Evolutionary conservation across 2,797 vertebrate species (phyloP), one percentile per base, ranked within the genome.

Genomic region (Schizopygopsis malacanthus): DNA sequence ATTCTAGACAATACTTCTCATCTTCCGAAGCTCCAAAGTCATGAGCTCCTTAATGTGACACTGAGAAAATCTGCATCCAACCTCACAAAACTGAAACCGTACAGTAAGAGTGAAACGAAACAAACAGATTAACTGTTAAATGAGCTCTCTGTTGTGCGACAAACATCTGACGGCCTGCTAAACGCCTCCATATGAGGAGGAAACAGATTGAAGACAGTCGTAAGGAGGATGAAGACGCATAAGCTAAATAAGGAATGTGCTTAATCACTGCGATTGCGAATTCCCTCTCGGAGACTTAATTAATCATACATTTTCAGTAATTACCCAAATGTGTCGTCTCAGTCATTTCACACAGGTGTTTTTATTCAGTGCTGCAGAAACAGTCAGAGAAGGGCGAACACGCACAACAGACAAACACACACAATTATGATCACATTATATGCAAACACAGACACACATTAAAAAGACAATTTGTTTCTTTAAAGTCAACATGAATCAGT

Each of bases 221-320:
- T 22, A 28, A 47, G 67, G 81, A 81, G 67, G 81, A 81, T 65
- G 56, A 43, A 83, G 77, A 85, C 82, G 56, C 39, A 50, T 7
- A 79, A 70, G 79, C 79, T 85, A 88, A 79, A 91, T 91, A 85
- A 56, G 85, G 88, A 71, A 89, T 82, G 90, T 77, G 70, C 84
- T 87, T 88, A 89, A 91, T 90, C 86, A 91, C n/a, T 88, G 85
- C 78, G 22, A 84, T 86, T 87, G 84, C 73, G 77, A 72, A 59
- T 89, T 90, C 85, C 88, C 86, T 85, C 86, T 88, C 87, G 16
- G 89, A 86, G 87, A 89, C 85, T 22, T 84, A 88, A 90, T 88
- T 89, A 71, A 88, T 89, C 85, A 87, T 25, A 20, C 45, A 50
- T 59, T 84, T 77, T 77, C 73, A 71, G 87, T 85, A 88, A 88